Evolutionary conservation across 1,140 invertebrate species (phyloP).

Genomic region (Kradibia gibbosae): DNA sequence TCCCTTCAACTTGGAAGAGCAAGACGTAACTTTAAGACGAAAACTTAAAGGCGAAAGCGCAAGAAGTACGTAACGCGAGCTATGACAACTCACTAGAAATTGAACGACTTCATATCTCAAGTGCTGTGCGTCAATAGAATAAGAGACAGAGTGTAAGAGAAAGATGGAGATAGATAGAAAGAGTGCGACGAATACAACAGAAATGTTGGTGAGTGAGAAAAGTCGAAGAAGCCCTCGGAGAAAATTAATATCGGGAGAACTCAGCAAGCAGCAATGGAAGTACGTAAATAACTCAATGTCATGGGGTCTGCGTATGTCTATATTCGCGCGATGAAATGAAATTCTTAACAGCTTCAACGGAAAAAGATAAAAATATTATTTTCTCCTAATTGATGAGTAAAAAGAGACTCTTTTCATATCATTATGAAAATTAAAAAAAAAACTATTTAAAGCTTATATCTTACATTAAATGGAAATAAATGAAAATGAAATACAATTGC

Average conservation of each 20-base stretch:
- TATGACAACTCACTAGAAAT: background rate
- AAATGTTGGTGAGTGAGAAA: background rate
- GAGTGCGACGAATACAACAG: too few relatives aligned
- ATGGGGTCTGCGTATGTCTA: background rate
- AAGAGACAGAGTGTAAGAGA: too few relatives aligned
- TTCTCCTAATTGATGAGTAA: too few relatives aligned
- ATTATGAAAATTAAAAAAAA: too few relatives aligned
- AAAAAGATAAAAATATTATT: background rate
- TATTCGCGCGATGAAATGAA: background rate
- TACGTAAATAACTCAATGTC: slow-evolving; percentile 33
- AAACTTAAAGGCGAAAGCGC: slow-evolving; percentile 43
- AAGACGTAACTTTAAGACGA: slow-evolving; percentile 32
- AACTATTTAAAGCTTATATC: too few relatives aligned
- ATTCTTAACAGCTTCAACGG: background rate
- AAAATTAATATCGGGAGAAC: slow-evolving; percentile 38
- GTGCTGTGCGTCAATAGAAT: background rate
- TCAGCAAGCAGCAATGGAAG: slow-evolving; percentile 2
- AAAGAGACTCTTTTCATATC: too few relatives aligned
- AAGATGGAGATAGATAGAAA: too few relatives aligned
- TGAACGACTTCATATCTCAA: background rate
- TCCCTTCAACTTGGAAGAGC: background rate
- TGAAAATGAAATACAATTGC: too few relatives aligned
- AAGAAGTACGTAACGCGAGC: background rate
- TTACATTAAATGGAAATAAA: too few relatives aligned
- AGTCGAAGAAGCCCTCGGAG: slow-evolving; percentile 31